Conservation (phyloP, 2,888 invertebrate genomes). For the Leptarthrus brevirostris region DNA sequence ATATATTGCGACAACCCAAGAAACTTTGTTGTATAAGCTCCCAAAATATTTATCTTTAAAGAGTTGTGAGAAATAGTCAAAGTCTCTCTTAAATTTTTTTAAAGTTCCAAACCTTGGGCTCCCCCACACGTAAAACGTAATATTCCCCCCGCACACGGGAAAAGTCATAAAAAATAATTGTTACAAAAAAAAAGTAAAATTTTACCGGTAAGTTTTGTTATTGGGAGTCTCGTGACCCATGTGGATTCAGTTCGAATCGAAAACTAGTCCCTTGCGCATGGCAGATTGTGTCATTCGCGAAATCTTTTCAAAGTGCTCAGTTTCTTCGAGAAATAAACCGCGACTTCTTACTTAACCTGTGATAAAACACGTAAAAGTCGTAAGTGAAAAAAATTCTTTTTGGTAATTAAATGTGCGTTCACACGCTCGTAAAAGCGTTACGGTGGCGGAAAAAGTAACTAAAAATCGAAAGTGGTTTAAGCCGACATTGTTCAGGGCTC, state of each 20-base stretch:
- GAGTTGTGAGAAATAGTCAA: too few relatives aligned
- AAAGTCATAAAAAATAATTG: conserved; percentile 16
- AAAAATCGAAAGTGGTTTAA: too few relatives aligned
- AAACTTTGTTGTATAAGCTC: too few relatives aligned
- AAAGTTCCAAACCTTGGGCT: conserved; percentile 6
- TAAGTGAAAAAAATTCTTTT: too few relatives aligned
- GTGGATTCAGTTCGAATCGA: conserved; percentile 13
- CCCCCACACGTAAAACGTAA: conserved; percentile 4
- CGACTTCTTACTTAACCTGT: not conserved
- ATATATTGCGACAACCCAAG: too few relatives aligned
- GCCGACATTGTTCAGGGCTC: not conserved
- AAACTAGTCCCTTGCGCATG: conserved; percentile 12
- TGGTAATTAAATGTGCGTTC: too few relatives aligned
- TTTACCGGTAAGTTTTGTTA: conserved; percentile 16
- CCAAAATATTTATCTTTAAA: too few relatives aligned
- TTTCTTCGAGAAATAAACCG: not conserved
- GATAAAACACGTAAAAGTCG: too few relatives aligned
- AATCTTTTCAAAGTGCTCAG: too few relatives aligned
- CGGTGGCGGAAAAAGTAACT: too few relatives aligned
- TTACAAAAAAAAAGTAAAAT: conserved; percentile 13
- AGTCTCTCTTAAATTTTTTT: too few relatives aligned
- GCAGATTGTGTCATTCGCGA: not conserved
- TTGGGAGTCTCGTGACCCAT: not conserved
- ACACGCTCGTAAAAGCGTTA: too few relatives aligned
- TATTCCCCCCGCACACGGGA: conserved; percentile 5